Evolutionary conservation across 2,797 vertebrate genomes (phyloP), one percentile per base, ranked within the genome.

Genomic region (Cirrhinus molitorella): DNA sequence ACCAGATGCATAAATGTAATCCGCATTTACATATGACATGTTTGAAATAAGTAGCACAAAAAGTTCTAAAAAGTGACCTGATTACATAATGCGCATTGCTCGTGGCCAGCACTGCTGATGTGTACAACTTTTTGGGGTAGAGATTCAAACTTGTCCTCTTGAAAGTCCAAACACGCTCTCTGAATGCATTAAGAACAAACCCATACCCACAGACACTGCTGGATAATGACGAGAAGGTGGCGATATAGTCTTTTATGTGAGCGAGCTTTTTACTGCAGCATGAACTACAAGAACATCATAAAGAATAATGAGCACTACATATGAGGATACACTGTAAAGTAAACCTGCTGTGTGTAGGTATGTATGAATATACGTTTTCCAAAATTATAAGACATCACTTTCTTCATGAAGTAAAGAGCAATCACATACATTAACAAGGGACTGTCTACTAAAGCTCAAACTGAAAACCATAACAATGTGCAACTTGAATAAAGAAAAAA

Each of bases 151-250:
- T 75, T 59, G 11, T 45, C 51, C 37, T 43, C n/a, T 80, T 80
- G 11, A 80, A 80, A 68, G 65, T 80, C 66, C 17, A 28, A 1
- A 28, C 66, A 70, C 23, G 23, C 49, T 70, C 34, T n/a, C 51
- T 57, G 34, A 70, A 79, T 79, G 78, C 63, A 68, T 49, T 55
- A 70, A 70, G 66, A 70, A 8, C 34, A 70, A 31, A 57, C 55
- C 19, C 43, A 72, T 61, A 49, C 9, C 23, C 43, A 49, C 4
- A 72, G 45, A 49, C 43, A 81, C 68, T 61, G 37, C 37, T 71
- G 79, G 66, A 80, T 70, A 57, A 43, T 71, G 21, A 61, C 8
- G 13, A 47, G 19, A 61, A 59, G 55, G 21, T 23, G 40, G 25
- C 10, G 55, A 81, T 59, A 81, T 59, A 59, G 21, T 34, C 12